Evolutionary conservation across 2,113 vertebrate species (phyloP).

Genomic region (Crotalus horridus): DNA sequence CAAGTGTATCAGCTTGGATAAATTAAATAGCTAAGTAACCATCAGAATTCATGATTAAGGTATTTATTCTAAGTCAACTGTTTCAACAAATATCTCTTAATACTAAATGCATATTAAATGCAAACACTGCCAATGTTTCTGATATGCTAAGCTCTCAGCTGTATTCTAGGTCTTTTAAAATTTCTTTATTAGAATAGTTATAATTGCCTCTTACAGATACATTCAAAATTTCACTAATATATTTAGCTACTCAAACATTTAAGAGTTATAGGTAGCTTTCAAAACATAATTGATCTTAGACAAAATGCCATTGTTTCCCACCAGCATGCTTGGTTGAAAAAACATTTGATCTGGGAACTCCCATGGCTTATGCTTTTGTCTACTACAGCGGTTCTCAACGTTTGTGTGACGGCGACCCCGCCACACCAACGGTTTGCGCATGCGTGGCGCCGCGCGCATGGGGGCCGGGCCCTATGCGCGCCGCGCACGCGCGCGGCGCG

Average conservation of each 20-base stretch:
- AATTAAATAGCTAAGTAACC: background rate
- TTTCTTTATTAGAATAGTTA: background rate
- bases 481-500: too few species aligned
- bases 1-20: background rate
- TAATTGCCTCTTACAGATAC: background rate
- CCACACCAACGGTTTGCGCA: too few species aligned
- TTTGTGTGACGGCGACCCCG: too few species aligned
- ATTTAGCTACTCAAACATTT: background rate
- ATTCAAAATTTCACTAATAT: background rate
- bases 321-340: background rate
- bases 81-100: background rate
- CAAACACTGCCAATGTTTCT: background rate
- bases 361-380: background rate
- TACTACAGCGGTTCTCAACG: too few species aligned
- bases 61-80: background rate
- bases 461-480: too few species aligned
- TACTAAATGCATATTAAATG: background rate
- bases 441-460: too few species aligned
- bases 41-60: background rate
- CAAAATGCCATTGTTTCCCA: background rate
- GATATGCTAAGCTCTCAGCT: background rate
- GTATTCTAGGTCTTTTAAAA: background rate
- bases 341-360: background rate
- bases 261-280: background rate
- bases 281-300: background rate